Conservation (phyloP, 2,113 vertebrate genomes). For the Alligator mississippiensis region DNA sequence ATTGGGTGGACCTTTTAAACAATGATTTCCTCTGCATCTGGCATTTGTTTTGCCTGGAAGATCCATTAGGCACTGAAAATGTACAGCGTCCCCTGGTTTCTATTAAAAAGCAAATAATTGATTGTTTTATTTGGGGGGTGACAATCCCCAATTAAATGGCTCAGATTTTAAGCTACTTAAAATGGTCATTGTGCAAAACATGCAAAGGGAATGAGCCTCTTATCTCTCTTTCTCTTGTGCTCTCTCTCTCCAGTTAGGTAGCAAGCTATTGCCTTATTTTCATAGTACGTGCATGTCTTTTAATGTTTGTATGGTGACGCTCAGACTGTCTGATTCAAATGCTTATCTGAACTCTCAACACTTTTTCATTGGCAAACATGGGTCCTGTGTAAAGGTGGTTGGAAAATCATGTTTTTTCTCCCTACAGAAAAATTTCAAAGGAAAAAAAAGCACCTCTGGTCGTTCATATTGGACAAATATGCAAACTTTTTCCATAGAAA, state of each 20-base stretch:
- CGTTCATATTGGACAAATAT: fast-evolving
- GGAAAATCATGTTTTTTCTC: neutral
- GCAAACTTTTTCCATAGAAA: neutral
- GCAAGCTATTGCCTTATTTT: no score
- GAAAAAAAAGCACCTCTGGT: neutral
- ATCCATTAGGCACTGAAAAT: neutral
- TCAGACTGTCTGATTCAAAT: neutral
- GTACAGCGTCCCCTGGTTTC: neutral
- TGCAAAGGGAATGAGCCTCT: neutral
- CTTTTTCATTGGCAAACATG: neutral
- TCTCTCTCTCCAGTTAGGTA: neutral
- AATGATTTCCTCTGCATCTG: neutral
- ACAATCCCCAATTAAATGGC: neutral
- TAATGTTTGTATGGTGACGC: neutral
- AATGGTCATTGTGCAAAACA: neutral
- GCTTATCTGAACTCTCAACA: neutral
- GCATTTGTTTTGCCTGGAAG: neutral
- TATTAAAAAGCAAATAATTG: neutral
- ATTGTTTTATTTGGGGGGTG: neutral
- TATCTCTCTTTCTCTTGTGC: neutral
- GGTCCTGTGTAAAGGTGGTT: neutral
- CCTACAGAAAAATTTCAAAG: neutral
- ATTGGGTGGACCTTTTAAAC: neutral
- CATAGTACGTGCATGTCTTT: neutral
- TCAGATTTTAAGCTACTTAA: neutral